These are phyloP conservation scores for Battus philenor DNA, from an alignment of 1,140 invertebrate species.

Conservation along the genomic window DNA sequence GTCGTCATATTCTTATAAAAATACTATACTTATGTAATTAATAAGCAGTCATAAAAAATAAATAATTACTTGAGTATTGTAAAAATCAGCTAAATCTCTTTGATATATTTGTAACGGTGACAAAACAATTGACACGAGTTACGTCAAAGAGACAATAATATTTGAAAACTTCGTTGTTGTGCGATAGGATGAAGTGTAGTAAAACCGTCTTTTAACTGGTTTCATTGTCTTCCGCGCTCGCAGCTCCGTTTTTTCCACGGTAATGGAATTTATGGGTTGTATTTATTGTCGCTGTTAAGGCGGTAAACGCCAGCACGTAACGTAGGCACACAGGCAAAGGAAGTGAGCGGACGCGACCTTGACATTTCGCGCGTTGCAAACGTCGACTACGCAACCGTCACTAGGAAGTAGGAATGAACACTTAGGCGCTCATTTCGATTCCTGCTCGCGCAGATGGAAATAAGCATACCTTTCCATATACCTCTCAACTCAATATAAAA, in stretches of 20 bases:
- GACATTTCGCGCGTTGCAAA: constrained; percentile 58
- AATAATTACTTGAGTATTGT: too few relatives aligned
- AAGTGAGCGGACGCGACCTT: constrained; percentile 66
- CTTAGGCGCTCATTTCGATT: constrained; percentile 16
- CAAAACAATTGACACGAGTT: constrained; percentile 7
- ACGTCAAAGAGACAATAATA: constrained; percentile 4
- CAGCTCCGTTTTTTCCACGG: constrained; percentile 13
- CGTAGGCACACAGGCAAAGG: constrained; percentile 30
- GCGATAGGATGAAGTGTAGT: neutral
- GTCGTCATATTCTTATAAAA: too few relatives aligned
- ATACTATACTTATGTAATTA: too few relatives aligned
- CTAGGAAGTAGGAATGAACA: constrained; percentile 53
- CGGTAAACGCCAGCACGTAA: constrained; percentile 27
- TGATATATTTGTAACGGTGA: too few relatives aligned
- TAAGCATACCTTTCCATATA: constrained; percentile 1
- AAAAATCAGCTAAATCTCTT: too few relatives aligned
- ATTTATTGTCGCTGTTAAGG: constrained; percentile 27
- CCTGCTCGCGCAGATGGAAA: constrained; percentile 2
- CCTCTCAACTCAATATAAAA: too few relatives aligned
- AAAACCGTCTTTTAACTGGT: constrained; percentile 10
- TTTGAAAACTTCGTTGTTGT: neutral
- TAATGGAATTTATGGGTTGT: constrained; percentile 27
- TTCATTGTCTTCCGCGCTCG: neutral
- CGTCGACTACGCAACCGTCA: constrained; percentile 36
- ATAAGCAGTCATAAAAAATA: too few relatives aligned